Evolutionary conservation across 2,888 invertebrate species (phyloP), one percentile per base, ranked within the genome.

Genomic region (Rhabditoides inermis): DNA sequence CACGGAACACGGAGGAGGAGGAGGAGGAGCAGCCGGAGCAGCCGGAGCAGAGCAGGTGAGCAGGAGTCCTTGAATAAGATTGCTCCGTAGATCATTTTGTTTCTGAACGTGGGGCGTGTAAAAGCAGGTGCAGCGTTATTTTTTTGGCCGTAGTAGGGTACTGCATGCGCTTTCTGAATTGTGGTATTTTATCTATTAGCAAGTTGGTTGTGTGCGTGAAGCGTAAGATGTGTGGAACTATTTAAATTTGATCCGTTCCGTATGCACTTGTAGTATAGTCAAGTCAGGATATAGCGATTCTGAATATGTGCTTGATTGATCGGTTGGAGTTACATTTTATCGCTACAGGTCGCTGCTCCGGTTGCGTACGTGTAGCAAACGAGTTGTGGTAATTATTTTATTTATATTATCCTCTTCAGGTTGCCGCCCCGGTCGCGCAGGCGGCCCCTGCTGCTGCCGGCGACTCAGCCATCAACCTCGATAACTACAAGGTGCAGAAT

Each of bases 401-500:
- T n/a, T n/a, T n/a, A n/a, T n/a, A n/a, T n/a, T n/a, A 15, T 26
- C 39, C 25, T 23, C 36, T n/a, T 22, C 7, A n/a, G 12, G 3
- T 3, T n/a, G 30, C 56, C 56, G 46, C 51, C 58, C 56, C 56
- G 58, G n/a, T 49, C 52, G 4, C 45, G 51, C 15, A 20, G 10
- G 22, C 41, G 48, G 20, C 25, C 49, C 10, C 54, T 49, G 54
- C 23, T n/a, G 45, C 37, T 3, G 18, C n/a, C 55, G 5, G 37
- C 55, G 5, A 39, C 54, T 5, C 37, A 20, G n/a, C 51, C n/a
- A 36, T 52, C 37, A 51, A 56, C 25, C 41, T 54, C 25, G 55
- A 54, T 20, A 72, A 75, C 40, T 73, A 46, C 44, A 60, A 73
- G 49, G 65, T 91, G 1, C 88, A 87, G 77, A 87, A 88, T 78